Evolutionary conservation across 2,888 invertebrate genomes (phyloP).

Genomic region (Scaptomyza polygonia): DNA sequence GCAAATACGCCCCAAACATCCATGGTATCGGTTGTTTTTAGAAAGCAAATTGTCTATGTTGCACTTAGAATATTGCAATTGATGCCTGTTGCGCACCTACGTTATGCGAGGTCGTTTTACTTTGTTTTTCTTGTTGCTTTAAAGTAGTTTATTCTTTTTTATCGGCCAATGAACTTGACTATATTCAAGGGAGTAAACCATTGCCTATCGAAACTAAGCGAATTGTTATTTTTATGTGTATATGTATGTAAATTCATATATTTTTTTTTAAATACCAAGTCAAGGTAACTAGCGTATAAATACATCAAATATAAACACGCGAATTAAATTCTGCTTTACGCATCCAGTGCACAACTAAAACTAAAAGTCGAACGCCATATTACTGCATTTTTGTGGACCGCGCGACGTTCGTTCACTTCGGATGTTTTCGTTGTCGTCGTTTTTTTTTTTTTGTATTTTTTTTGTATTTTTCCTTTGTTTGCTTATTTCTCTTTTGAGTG

Average conservation of each 20-base stretch:
- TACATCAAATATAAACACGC: conserved; percentile 49
- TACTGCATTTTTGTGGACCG: conserved; percentile 71
- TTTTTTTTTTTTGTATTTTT: conserved; percentile 50
- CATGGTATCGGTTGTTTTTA: conserved; percentile 80
- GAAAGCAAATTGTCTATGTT: conserved; percentile 35
- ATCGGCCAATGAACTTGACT: conserved; percentile 70
- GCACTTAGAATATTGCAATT: conserved; percentile 29
- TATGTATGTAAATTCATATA: not conserved
- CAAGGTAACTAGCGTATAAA: conserved; percentile 59
- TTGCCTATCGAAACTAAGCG: conserved; percentile 39
- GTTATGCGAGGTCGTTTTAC: conserved; percentile 76
- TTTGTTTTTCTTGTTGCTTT: conserved; percentile 46
- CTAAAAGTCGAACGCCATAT: conserved; percentile 64
- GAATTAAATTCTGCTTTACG: conserved; percentile 40
- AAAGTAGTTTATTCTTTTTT: conserved; percentile 37
- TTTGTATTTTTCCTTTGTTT: conserved; percentile 38
- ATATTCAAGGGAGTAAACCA: conserved; percentile 26
- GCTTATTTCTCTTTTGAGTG: conserved; percentile 38
- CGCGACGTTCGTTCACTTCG: conserved; percentile 30
- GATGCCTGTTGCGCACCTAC: conserved; percentile 52
- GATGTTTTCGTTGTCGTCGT: conserved; percentile 48
- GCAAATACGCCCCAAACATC: conserved; percentile 86
- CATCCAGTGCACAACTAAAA: conserved; percentile 62
- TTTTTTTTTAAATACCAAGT: conserved; percentile 39
- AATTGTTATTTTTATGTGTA: conserved; percentile 19